A percentile compares a stretch with the other conserved stretches of the same genome.
Conservation (phyloP, 1,140 invertebrate species). For the Lethocerus indicus region DNA sequence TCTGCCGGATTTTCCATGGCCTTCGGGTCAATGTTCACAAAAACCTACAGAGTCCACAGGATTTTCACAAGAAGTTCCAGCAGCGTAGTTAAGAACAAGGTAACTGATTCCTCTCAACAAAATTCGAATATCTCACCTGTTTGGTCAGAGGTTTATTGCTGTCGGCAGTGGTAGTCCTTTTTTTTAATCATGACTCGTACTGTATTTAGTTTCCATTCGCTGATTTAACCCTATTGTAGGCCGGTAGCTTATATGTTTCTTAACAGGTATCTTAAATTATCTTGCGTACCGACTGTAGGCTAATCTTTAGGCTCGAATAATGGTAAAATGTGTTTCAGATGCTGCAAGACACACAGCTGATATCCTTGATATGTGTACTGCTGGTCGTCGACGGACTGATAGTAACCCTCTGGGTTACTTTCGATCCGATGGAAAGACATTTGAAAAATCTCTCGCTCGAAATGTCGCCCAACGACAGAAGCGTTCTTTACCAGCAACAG, state of each 20-base stretch:
- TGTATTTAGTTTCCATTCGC: too few species aligned
- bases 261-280: too few species aligned
- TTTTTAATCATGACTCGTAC: too few species aligned
- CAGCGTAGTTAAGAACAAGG: slow-evolving; percentile 43
- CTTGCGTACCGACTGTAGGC: too few species aligned
- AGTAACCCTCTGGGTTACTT: slow-evolving; percentile 57
- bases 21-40: slow-evolving; percentile 81
- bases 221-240: too few species aligned
- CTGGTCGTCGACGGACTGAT: slow-evolving; percentile 61
- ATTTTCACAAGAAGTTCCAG: slow-evolving; percentile 60
- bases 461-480: slow-evolving; percentile 51
- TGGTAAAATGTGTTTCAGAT: slow-evolving; percentile 34
- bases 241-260: too few species aligned
- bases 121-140: too few species aligned
- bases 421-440: slow-evolving; percentile 71
- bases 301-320: too few species aligned
- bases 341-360: slow-evolving; percentile 67
- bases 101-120: slow-evolving; percentile 19
- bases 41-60: slow-evolving; percentile 72
- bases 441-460: slow-evolving; percentile 68
- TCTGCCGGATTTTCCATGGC: slow-evolving; percentile 72
- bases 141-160: too few species aligned
- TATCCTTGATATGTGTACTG: slow-evolving; percentile 57
- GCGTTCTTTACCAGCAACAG: slow-evolving; percentile 75
- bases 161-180: too few species aligned